Evolutionary conservation across 2,888 invertebrate species (phyloP).

Genomic region (Lasioglossum villosulum): DNA sequence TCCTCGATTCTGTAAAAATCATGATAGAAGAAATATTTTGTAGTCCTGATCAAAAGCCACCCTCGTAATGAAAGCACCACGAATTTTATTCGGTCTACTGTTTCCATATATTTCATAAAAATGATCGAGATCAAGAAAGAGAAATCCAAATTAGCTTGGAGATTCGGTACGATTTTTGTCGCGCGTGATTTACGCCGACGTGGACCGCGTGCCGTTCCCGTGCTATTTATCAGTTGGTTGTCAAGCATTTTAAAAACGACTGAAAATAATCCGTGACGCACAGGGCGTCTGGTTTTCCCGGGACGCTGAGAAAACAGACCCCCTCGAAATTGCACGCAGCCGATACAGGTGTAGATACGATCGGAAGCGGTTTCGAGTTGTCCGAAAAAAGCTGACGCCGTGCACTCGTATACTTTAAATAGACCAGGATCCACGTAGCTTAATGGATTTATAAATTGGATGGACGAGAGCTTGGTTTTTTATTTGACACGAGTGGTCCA

Average conservation of each 20-base stretch:
- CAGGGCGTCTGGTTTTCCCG: constrained; percentile 60
- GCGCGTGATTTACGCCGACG: neutral
- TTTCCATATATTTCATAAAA: too few relatives aligned
- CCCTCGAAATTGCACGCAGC: constrained; percentile 26
- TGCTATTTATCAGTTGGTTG: constrained; percentile 28
- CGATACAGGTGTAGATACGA: constrained; percentile 47
- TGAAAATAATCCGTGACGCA: constrained; percentile 70
- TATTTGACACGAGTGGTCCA: neutral
- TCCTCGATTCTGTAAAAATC: too few relatives aligned
- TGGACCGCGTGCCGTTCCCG: neutral
- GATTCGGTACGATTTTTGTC: neutral
- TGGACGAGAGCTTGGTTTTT: neutral
- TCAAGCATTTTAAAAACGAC: constrained; percentile 63
- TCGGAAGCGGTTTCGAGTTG: neutral
- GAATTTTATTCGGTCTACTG: too few relatives aligned
- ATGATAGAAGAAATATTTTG: too few relatives aligned
- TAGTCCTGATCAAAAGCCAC: too few relatives aligned
- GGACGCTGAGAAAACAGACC: constrained; percentile 44
- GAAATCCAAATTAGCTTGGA: neutral
- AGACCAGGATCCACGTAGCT: neutral
- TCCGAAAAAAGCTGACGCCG: constrained; percentile 3
- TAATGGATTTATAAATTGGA: constrained; percentile 7
- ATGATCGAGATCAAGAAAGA: too few relatives aligned
- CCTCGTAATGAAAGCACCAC: too few relatives aligned
- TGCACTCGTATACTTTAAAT: constrained; percentile 8